Percentiles rank a stretch among this genome's conserved stretches.
Evolutionary conservation across 30 jellyfish, hydroid and myxozoan genomes (phyloP).

Genomic region (Cassiopea andromeda): DNA sequence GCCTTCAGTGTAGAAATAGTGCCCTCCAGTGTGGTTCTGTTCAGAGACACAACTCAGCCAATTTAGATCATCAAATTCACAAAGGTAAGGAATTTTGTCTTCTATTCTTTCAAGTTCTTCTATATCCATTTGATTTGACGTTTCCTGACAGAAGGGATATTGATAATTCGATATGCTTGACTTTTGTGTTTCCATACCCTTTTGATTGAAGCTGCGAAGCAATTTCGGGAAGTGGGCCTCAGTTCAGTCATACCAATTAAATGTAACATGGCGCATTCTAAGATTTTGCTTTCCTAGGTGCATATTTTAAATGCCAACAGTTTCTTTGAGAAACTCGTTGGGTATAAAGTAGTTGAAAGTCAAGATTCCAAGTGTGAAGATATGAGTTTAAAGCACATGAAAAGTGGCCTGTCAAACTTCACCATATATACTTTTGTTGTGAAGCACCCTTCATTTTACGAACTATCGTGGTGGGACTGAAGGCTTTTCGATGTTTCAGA

Average conservation of each 20-base stretch:
- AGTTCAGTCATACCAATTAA: neutral
- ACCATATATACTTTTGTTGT: no score
- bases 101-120: constrained; percentile 28
- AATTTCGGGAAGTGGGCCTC: neutral
- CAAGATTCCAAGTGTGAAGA: no score
- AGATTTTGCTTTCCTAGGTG: no score
- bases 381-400: no score
- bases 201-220: constrained; percentile 35
- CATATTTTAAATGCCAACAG: no score
- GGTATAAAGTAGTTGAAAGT: no score
- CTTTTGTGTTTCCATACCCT: no score
- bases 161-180: neutral
- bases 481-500: no score
- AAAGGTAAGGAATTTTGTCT: constrained; percentile 44
- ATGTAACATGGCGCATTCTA: neutral
- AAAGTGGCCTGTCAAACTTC: no score
- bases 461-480: no score
- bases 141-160: neutral
- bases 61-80: neutral
- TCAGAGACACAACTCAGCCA: neutral
- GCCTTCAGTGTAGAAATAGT: neutral
- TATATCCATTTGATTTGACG: constrained; percentile 9
- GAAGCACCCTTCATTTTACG: no score
- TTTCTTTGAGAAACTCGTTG: no score
- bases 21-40: neutral